Percentiles rank a stretch among this genome's conserved stretches.
Evolutionary conservation across 2,888 invertebrate species (phyloP).

Genomic region (Acronicta psi): DNA sequence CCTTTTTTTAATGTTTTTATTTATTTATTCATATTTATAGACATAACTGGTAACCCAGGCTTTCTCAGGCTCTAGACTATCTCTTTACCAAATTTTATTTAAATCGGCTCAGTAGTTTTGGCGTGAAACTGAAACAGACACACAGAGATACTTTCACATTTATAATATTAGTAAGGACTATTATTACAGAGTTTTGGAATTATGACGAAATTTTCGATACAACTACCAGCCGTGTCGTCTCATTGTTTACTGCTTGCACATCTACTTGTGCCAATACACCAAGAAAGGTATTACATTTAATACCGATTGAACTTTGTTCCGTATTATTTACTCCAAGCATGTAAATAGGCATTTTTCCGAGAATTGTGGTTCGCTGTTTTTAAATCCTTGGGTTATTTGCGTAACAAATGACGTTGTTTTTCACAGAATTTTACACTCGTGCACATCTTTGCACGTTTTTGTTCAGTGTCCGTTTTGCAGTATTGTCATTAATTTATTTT

Average conservation of each 20-base stretch:
- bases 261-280: slow-evolving; percentile 5
- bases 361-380: slow-evolving; percentile 38
- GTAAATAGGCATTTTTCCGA: slow-evolving; percentile 23
- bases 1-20: too few relatives aligned
- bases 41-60: too few relatives aligned
- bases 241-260: slow-evolving; percentile 1
- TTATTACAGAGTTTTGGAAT: too few relatives aligned
- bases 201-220: too few relatives aligned
- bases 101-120: too few relatives aligned
- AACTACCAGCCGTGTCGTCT: too few relatives aligned
- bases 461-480: slow-evolving; percentile 4
- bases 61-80: too few relatives aligned
- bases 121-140: too few relatives aligned
- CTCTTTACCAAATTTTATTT: too few relatives aligned
- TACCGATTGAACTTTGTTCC: background rate
- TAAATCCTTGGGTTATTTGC: slow-evolving; percentile 41
- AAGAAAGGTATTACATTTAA: background rate
- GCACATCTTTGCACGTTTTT: slow-evolving; percentile 2
- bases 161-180: too few relatives aligned
- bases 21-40: too few relatives aligned
- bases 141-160: too few relatives aligned
- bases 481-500: background rate
- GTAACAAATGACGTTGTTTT: slow-evolving; percentile 38
- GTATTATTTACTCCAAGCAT: slow-evolving; percentile 1
- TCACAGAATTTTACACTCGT: slow-evolving; percentile 33